These are phyloP conservation scores for Balanococcus diminutus DNA, from an alignment of 2,888 invertebrate species.

Conservation along the genomic window DNA sequence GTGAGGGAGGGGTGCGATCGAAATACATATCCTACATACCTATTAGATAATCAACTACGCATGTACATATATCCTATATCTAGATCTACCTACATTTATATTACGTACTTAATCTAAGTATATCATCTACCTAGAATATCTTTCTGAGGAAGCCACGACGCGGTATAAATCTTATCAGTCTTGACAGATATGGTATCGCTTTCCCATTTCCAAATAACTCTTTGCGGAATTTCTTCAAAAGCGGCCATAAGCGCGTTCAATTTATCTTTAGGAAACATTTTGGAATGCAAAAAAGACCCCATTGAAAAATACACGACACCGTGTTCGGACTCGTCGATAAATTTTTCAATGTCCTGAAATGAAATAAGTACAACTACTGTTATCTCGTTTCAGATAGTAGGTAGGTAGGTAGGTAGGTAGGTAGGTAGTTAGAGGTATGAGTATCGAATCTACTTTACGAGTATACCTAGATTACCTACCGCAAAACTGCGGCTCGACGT, in stretches of 20 bases:
- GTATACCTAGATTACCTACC: too few relatives aligned
- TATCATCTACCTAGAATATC: slow-evolving; percentile 31
- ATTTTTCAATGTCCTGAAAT: slow-evolving; percentile 37
- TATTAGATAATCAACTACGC: neutral
- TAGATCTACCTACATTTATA: neutral
- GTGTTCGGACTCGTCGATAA: slow-evolving; percentile 46
- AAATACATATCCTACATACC: neutral
- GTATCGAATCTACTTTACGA: too few relatives aligned
- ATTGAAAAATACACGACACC: slow-evolving; percentile 44
- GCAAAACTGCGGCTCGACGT: too few relatives aligned
- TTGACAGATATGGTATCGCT: neutral
- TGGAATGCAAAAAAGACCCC: slow-evolving; percentile 47
- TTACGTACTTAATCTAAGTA: too few relatives aligned
- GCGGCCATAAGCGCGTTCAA: slow-evolving; percentile 7
- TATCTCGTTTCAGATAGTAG: too few relatives aligned
- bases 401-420: too few relatives aligned
- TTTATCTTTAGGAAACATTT: slow-evolving; percentile 34
- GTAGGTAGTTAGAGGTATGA: too few relatives aligned
- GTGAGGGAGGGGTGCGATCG: neutral
- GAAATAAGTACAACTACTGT: neutral
- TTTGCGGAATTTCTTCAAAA: slow-evolving; percentile 32
- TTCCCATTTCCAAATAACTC: slow-evolving; percentile 51
- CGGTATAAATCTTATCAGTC: slow-evolving; percentile 26
- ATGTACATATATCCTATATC: neutral
- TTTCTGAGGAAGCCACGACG: slow-evolving; percentile 43